Evolutionary conservation across 1,140 invertebrate genomes (phyloP).

Genomic region (Drosophila melanica): DNA sequence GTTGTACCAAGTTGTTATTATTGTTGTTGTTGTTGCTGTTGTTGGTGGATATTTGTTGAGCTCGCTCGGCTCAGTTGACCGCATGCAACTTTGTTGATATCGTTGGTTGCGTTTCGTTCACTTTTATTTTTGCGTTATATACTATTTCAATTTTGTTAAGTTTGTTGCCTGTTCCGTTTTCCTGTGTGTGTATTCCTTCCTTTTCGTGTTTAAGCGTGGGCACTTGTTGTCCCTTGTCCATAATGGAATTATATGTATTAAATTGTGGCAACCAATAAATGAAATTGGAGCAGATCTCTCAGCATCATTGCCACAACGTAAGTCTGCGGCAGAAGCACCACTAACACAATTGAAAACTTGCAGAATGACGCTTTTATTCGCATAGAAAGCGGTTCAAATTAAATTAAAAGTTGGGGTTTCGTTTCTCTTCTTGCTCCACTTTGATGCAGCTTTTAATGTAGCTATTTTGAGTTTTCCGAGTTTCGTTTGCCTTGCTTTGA

Average conservation of each 20-base stretch:
- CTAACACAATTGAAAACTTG: slow-evolving; percentile 74
- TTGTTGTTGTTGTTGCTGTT: slow-evolving; percentile 37
- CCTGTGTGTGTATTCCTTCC: slow-evolving; percentile 4
- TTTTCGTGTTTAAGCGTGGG: slow-evolving; percentile 52
- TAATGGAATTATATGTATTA: slow-evolving; percentile 77
- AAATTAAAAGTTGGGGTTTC: slow-evolving; percentile 69
- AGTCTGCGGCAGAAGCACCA: slow-evolving; percentile 17
- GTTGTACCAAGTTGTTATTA: slow-evolving; percentile 29
- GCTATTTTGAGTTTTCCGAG: slow-evolving; percentile 25
- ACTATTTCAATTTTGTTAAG: slow-evolving; percentile 61
- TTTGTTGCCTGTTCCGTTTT: slow-evolving; percentile 34
- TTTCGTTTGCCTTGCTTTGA: slow-evolving; percentile 24
- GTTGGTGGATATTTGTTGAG: slow-evolving; percentile 28
- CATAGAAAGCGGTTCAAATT: slow-evolving; percentile 55
- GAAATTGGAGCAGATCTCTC: slow-evolving; percentile 54
- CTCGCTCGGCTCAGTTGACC: slow-evolving; percentile 44
- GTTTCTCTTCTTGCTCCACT: background rate
- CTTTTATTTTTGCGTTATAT: slow-evolving; percentile 42
- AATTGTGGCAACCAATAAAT: slow-evolving; percentile 69
- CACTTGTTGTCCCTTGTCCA: slow-evolving; percentile 44
- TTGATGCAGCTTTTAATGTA: slow-evolving; percentile 26
- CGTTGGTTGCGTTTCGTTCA: slow-evolving; percentile 43
- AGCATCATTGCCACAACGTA: slow-evolving; percentile 39
- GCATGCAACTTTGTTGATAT: slow-evolving; percentile 73
- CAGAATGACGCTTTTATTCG: slow-evolving; percentile 62